Evolutionary conservation across 2,113 vertebrate species (phyloP), one percentile per base, ranked within the genome.

Genomic region (Muntiacus reevesi): DNA sequence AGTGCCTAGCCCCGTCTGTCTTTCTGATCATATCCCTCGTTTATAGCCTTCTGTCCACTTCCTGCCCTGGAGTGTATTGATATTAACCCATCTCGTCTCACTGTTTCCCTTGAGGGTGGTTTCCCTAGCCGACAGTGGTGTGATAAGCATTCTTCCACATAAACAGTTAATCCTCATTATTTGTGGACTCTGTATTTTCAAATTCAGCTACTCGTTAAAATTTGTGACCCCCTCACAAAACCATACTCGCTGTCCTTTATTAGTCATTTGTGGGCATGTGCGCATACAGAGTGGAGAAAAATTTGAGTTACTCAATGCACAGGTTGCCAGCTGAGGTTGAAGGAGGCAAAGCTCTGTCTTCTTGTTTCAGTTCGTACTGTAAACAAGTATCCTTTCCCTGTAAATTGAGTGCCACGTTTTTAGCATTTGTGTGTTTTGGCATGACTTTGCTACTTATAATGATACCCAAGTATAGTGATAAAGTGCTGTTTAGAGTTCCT

Each of bases 231-330:
- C 67, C n/a, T n/a, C 5, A 71, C 5, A 2, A 71, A 87, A 81
- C 59, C 40, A 50, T 9, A 7, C 33, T 13, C 0, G 0, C 3
- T 1, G 21, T 54, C 60, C 12, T 43, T 74, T 76, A n/a, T n/a
- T 21, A n/a, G 40, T n/a, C 76, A n/a, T n/a, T 45, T 0, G 2
- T 45, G 78, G 60, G 36, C 76, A 30, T 12, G 21, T 3, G 15
- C 4, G 3, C 7, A 7, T 23, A 0, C 19, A 52, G 60, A 76
- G 28, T 10, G 12, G 43, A 17, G 74, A 60, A 21, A 30, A 16
- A 28, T 23, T n/a, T n/a, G 12, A 47, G 15, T 52, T 40, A n/a
- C 40, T 30, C 28, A 16, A 2, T 23, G 67, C 2, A 3, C 21
- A 36, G 6, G 0, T 2, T 12, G 40, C 60, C 4, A n/a, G 27